Base-by-base conservation (phyloP, 2,888 invertebrate genomes). In the Tetrapedia diversipes region DNA sequence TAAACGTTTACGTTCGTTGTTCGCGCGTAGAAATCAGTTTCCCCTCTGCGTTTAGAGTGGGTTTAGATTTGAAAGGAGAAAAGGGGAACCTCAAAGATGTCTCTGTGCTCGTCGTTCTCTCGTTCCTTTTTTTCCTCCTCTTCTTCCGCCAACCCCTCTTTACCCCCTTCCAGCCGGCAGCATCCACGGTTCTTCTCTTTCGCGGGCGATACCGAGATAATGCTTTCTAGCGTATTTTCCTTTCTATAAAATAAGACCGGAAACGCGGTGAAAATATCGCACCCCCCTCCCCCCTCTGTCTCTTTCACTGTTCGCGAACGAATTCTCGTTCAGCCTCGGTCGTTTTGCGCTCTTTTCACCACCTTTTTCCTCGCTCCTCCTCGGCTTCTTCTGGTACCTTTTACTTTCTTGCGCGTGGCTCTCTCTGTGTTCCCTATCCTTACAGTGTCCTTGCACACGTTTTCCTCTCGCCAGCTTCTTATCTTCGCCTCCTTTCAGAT, bases 1-100 rank as follows among this genome's bases (percentile, higher is more conserved):
- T 70, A 83, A 87, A 85, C 81, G 85, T 85, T 86, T 86, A 81
- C 86, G 83, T 51, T 75, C 78, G 78, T 73, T 63, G 70, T 71
- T 74, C 74, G 81, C 69, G 37, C 73, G 74, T 70, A 74, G 78
- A 71, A 74, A 82, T 74, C 69, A 78, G 73, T 66, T 66, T 64
- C 72, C 63, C 59, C 80, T 76, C 74, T 71, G 72, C 76, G 69
- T 80, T 68, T 59, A n/a, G 77, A 77, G 67, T 77, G 68, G 73
- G 49, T 53, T 57, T 54, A 73, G 54, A n/a, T n/a, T n/a, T 69
- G 69, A 77, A 67, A 43, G 61, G 41, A 60, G 76, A 56, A 65
- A 43, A 39, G 39, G 34, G 19, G 69, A 41, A 34, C 43, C 65
- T 82, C 80, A 76, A 81, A 81, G 80, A 66, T 67, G 39, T 56